Conservation (phyloP, 2,797 vertebrate species). For the Cirrhinus mrigala region DNA sequence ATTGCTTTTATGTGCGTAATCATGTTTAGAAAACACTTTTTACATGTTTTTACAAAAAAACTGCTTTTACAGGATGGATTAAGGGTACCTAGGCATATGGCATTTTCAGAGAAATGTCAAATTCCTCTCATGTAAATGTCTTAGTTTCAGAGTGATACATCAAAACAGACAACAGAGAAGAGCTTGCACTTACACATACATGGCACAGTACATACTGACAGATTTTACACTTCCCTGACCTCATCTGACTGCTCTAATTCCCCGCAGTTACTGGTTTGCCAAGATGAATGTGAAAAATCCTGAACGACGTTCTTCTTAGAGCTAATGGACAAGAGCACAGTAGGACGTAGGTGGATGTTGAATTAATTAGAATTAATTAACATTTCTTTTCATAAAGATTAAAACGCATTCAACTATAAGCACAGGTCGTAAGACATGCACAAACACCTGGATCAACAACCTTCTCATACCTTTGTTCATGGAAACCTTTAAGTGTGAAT, state of each 20-base stretch:
- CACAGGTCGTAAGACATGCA: neutral
- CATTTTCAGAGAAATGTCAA: neutral
- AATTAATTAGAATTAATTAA: neutral
- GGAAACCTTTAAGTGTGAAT: neutral
- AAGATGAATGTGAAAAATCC: neutral
- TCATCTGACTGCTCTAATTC: neutral
- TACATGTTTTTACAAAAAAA: neutral
- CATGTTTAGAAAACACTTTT: neutral
- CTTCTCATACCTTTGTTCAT: neutral
- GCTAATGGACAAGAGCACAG: neutral
- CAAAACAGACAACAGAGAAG: neutral
- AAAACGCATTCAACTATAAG: neutral
- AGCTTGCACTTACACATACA: neutral
- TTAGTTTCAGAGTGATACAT: neutral
- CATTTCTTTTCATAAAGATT: neutral
- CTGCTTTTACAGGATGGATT: neutral
- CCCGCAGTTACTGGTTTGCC: neutral
- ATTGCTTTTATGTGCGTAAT: neutral
- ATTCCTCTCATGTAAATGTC: neutral
- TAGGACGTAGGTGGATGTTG: neutral
- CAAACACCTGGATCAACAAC: neutral
- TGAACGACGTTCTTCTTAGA: neutral
- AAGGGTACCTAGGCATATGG: neutral
- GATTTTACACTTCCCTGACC: neutral
- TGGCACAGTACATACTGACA: neutral